phyloP scores from a whole-genome alignment of 2,888 invertebrate genomes.

The Diarsia dahlii region DNA sequence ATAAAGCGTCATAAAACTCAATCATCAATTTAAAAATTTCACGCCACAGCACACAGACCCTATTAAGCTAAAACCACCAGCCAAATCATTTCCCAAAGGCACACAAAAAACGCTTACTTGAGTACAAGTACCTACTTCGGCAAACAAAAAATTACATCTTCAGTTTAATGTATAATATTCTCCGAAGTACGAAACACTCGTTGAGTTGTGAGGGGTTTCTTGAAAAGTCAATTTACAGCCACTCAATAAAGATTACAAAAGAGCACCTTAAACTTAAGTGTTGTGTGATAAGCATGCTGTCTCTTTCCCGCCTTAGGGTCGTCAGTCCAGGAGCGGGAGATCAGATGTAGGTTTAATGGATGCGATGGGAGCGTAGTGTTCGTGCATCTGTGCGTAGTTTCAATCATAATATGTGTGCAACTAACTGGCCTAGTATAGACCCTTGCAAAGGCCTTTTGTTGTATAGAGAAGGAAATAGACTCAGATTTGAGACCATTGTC shows the following conservation, averaged over 20 bases:
- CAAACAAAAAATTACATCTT: constrained; percentile 59
- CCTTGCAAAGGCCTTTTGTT: neutral
- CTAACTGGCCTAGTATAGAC: neutral
- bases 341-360: constrained; percentile 63
- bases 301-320: constrained; percentile 71
- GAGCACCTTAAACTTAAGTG: constrained; percentile 76
- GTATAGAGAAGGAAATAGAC: neutral
- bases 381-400: constrained; percentile 17
- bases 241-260: constrained; percentile 80
- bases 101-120: constrained; percentile 54
- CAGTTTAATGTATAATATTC: constrained; percentile 56
- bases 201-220: constrained; percentile 61
- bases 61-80: constrained; percentile 41
- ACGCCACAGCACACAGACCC: constrained; percentile 30
- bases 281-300: constrained; percentile 74
- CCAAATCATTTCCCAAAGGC: constrained; percentile 59
- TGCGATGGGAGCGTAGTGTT: constrained; percentile 22
- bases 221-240: constrained; percentile 78
- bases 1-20: constrained; percentile 5
- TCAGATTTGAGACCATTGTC: neutral
- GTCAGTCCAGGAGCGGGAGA: constrained; percentile 65
- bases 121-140: constrained; percentile 48
- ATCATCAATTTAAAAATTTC: constrained; percentile 29
- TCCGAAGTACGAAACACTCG: constrained; percentile 56
- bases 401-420: neutral